These are phyloP conservation scores for Spongia lamella DNA, from an alignment of 37 sponge, comb jelly and placozoan genomes.

Conservation along the genomic window DNA sequence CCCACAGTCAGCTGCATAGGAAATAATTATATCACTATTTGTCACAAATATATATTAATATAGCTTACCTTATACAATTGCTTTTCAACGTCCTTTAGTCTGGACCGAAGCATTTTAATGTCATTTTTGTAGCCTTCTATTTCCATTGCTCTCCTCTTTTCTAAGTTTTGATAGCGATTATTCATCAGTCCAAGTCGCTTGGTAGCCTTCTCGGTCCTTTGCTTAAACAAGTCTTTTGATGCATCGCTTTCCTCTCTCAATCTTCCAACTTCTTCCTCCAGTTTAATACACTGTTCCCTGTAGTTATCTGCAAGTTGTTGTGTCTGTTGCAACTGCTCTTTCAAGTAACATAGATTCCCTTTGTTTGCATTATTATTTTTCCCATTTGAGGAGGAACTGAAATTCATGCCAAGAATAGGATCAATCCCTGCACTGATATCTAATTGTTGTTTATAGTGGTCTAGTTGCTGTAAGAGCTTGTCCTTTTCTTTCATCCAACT, in stretches of 20 bases:
- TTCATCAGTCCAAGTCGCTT: slow-evolving; percentile 89
- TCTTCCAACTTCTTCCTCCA: slow-evolving; percentile 88
- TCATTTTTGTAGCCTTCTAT: slow-evolving; percentile 98
- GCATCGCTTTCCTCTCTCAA: slow-evolving; percentile 86
- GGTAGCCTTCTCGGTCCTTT: slow-evolving; percentile 72
- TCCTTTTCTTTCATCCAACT: slow-evolving; percentile 91
- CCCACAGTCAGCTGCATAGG: slow-evolving; percentile 74
- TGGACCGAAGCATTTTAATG: slow-evolving; percentile 83
- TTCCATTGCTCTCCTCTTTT: slow-evolving; percentile 87
- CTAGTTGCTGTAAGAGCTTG: slow-evolving; percentile 77
- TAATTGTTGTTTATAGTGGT: slow-evolving; percentile 59
- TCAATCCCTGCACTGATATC: slow-evolving; percentile 55
- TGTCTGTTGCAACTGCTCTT: slow-evolving; percentile 76
- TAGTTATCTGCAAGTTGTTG: slow-evolving; percentile 97
- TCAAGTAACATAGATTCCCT: slow-evolving; percentile 41
- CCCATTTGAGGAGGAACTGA: slow-evolving; percentile 3
- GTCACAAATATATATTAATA: not conserved
- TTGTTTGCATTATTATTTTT: not conserved
- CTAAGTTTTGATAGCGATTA: slow-evolving; percentile 79
- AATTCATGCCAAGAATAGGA: slow-evolving; percentile 50
- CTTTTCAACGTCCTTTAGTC: slow-evolving; percentile 90
- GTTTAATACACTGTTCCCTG: slow-evolving; percentile 90
- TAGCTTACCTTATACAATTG: slow-evolving; percentile 87
- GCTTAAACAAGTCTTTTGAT: slow-evolving; percentile 76
- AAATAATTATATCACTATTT: not conserved